Evolutionary conservation across 2,888 invertebrate genomes (phyloP), one percentile per base, ranked within the genome.

Genomic region (Sympetrum striolatum): DNA sequence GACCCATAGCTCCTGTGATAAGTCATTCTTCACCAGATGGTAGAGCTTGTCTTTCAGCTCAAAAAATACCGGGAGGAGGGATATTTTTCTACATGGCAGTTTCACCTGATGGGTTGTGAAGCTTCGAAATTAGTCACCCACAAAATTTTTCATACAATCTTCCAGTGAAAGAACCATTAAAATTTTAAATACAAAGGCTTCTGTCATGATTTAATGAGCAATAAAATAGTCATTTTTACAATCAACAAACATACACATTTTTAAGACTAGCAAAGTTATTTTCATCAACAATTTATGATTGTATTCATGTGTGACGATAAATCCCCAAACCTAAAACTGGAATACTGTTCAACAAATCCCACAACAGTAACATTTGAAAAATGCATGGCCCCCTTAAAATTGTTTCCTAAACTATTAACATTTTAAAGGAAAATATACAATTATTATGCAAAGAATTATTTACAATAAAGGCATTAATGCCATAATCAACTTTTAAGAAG

Each of bases 1-100:
- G 95, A 3, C 95, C 95, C 0, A 93, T 95, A 53, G 93, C 94
- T 73, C 95, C 95, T 0, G 93, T 95, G 81, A 92, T 95, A 90
- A 94, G 94, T 64, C 95, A 95, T 92, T 93, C 94, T 91, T 95
- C 95, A 1, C 94, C 94, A 1, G 95, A 95, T 92, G 95, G 95
- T 48, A 93, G 94, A 91, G 95, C 95, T 2, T 95, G 94, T 91
- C 93, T 95, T 48, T 94, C 95, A 1, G 94, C 94, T 3, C 94
- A 94, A 92, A 94, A 94, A 92, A 94, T 95, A 90, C 94, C 95
- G 0, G 94, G 94, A 60, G 94, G 95, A 60, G 95, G 95, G 25
- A 94, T 95, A 12, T 93, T 95, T 91, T 95, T 95, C 92, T 95
- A 95, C 92, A 94, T 95, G 94, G 95, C 95, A n/a, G 95, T 95